These are phyloP conservation scores for Galerucella calmariensis DNA, from an alignment of 2,888 invertebrate species.

Conservation along the genomic window DNA sequence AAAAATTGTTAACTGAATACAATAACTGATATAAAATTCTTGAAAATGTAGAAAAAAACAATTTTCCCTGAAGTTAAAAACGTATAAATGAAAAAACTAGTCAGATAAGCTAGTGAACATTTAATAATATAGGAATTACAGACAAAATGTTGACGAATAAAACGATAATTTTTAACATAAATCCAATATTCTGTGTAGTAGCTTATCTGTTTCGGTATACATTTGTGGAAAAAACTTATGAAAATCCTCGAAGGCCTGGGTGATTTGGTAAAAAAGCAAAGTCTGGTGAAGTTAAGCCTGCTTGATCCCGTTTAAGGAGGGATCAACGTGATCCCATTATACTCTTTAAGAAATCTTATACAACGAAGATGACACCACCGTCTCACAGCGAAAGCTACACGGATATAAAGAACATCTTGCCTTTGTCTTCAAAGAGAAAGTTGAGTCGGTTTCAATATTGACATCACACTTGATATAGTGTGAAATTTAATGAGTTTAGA, in stretches of 20 bases:
- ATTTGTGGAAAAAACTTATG: not conserved
- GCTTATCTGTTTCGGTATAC: not conserved
- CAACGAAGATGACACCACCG: constrained; percentile 65
- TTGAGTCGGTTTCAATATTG: constrained; percentile 22
- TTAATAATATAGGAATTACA: too few relatives aligned
- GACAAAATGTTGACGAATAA: too few relatives aligned
- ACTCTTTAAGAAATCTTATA: constrained; percentile 65
- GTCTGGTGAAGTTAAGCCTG: constrained; percentile 60
- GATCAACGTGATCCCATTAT: constrained; percentile 67
- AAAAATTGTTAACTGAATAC: too few relatives aligned
- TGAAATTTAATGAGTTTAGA: constrained; percentile 6
- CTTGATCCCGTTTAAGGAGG: constrained; percentile 64
- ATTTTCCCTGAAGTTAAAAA: too few relatives aligned
- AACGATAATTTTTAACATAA: too few relatives aligned
- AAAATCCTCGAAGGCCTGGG: not conserved
- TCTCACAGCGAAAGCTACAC: constrained; percentile 62
- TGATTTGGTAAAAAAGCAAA: constrained; percentile 56
- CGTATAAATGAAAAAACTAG: too few relatives aligned
- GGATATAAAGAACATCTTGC: constrained; percentile 62
- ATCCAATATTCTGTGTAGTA: too few relatives aligned
- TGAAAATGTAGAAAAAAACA: too few relatives aligned
- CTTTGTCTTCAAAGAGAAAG: constrained; percentile 62
- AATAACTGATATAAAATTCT: too few relatives aligned
- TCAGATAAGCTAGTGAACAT: too few relatives aligned
- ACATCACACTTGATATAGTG: constrained; percentile 54